Percentiles rank a stretch among this genome's conserved stretches.
Conservation (phyloP, 1,140 invertebrate species). For the Hylaeus anthracinus region DNA sequence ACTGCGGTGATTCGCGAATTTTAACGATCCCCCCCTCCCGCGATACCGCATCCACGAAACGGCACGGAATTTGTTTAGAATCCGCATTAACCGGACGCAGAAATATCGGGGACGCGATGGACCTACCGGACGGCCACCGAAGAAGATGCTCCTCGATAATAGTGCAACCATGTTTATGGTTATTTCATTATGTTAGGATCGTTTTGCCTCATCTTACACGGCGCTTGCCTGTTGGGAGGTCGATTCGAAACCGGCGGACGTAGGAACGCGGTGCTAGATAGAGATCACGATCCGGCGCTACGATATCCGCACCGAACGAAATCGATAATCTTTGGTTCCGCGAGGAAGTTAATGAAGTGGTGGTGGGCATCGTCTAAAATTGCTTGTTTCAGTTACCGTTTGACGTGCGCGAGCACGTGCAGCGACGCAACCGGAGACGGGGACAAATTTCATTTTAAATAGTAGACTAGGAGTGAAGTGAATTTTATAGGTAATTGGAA, state of each 20-base stretch:
- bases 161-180: constrained; percentile 62
- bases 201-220: constrained; percentile 46
- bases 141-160: constrained; percentile 63
- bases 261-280: constrained; percentile 44
- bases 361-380: constrained; percentile 44
- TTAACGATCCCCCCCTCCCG: constrained; percentile 1
- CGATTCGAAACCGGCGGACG: constrained; percentile 51
- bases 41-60: not conserved
- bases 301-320: constrained; percentile 68
- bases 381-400: constrained; percentile 57
- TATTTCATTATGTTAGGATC: constrained; percentile 65
- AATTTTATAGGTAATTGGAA: no score
- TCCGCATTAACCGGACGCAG: constrained; percentile 7
- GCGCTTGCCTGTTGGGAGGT: constrained; percentile 67
- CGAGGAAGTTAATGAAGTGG: constrained; percentile 67
- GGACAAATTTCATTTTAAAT: no score
- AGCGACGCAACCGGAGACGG: no score
- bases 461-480: no score
- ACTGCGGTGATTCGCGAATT: not conserved
- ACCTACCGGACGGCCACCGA: constrained; percentile 12
- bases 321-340: constrained; percentile 73
- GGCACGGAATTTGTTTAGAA: constrained; percentile 46
- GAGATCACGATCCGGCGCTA: constrained; percentile 61
- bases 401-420: not conserved
- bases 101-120: not conserved